These are phyloP conservation scores for Synanthedon vespiformis DNA, from an alignment of 2,888 invertebrate genomes.

Conservation along the genomic window DNA sequence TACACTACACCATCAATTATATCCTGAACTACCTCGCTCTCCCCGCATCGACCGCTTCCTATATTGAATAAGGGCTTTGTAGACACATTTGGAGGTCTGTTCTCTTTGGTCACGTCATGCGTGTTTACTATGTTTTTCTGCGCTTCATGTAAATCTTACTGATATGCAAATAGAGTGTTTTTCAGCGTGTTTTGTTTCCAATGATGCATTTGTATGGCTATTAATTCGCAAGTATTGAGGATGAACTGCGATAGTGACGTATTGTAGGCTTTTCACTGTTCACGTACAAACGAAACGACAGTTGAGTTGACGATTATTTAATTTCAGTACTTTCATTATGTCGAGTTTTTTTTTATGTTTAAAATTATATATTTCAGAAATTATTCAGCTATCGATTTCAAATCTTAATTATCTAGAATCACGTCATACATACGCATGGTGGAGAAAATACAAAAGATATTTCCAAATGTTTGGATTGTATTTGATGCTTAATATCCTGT, in stretches of 20 bases:
- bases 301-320: neutral
- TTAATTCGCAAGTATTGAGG: constrained; percentile 55
- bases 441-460: too few species aligned
- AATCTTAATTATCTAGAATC: too few species aligned
- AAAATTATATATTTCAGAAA: too few species aligned
- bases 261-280: constrained; percentile 57
- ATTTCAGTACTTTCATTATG: too few species aligned
- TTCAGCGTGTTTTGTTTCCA: constrained; percentile 11
- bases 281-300: constrained; percentile 28
- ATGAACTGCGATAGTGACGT: constrained; percentile 59
- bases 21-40: constrained; percentile 18
- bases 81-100: constrained; percentile 18
- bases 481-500: too few species aligned
- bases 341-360: too few species aligned
- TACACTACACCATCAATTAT: constrained; percentile 24
- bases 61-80: constrained; percentile 1
- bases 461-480: too few species aligned
- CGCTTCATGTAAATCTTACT: constrained; percentile 11
- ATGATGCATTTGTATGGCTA: constrained; percentile 16
- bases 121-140: constrained; percentile 18
- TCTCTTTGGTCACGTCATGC: constrained; percentile 22
- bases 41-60: constrained; percentile 1
- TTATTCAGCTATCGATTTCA: too few species aligned
- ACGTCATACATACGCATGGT: too few species aligned
- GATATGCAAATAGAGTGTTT: constrained; percentile 11